Conservation (phyloP, 92 coral and sea anemone species). For the Plumapathes pennacea region DNA sequence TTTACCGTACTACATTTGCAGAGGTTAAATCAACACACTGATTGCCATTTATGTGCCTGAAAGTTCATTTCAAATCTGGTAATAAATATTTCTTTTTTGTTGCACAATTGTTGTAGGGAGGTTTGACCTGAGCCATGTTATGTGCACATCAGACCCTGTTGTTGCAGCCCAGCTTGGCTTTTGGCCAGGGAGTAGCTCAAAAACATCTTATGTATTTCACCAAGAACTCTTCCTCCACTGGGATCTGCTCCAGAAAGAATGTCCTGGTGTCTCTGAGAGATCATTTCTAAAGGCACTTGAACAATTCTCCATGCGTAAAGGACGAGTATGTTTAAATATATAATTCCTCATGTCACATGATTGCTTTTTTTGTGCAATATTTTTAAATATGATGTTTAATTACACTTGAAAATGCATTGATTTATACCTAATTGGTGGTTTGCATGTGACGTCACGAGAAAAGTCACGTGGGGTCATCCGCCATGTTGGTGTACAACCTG, state of each 20-base stretch:
- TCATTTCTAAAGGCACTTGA: conserved; percentile 52
- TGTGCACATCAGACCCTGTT: conserved; percentile 37
- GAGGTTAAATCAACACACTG: too few relatives aligned
- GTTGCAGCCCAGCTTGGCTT: conserved; percentile 44
- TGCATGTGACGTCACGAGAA: conserved; percentile 17
- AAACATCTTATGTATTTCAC: conserved; percentile 47
- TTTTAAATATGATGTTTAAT: too few relatives aligned
- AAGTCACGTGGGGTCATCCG: conserved; percentile 12
- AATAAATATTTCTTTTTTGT: too few relatives aligned
- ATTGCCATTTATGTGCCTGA: too few relatives aligned
- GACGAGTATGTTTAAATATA: too few relatives aligned
- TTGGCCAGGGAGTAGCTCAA: conserved; percentile 65
- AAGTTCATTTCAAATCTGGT: too few relatives aligned
- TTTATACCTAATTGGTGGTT: conserved; percentile 26
- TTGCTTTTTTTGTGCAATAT: too few relatives aligned
- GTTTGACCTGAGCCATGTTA: conserved; percentile 41
- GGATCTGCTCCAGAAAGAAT: conserved; percentile 47
- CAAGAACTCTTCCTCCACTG: conserved; percentile 46
- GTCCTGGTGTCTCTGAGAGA: conserved; percentile 54
- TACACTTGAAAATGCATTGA: too few relatives aligned
- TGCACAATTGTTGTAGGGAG: conserved; percentile 31
- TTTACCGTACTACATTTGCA: too few relatives aligned
- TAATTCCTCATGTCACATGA: too few relatives aligned
- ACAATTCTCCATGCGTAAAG: conserved; percentile 39
- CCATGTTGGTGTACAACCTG: conserved; percentile 18